A percentile compares a stretch with the other conserved stretches of the same genome.
Conservation (phyloP, 1,140 invertebrate species). For the Drusus annulatus region DNA sequence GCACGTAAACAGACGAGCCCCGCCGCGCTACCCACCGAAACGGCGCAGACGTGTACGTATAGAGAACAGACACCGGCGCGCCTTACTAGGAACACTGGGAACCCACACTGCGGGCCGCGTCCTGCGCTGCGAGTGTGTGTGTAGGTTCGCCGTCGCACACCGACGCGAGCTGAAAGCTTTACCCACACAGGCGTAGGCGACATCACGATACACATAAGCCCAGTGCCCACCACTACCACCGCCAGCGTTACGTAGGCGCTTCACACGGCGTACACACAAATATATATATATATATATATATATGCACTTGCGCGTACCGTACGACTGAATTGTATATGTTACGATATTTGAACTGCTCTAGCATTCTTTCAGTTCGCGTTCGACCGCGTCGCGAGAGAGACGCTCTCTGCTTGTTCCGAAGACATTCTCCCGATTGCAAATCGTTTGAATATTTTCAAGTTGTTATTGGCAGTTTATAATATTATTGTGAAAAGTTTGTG, state of each 20-base stretch:
- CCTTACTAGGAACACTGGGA: conserved; percentile 12
- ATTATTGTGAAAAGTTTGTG: conserved; percentile 23
- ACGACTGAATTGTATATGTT: conserved; percentile 46
- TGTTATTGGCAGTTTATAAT: conserved; percentile 14
- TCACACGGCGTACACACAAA: too few relatives aligned
- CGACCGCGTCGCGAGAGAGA: conserved; percentile 10
- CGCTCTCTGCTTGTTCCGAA: background rate
- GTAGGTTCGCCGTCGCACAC: background rate
- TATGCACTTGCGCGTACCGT: conserved; percentile 51
- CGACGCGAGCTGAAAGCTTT: conserved; percentile 5
- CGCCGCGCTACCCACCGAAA: background rate
- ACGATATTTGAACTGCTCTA: conserved; percentile 38
- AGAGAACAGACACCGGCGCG: conserved; percentile 12
- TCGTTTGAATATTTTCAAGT: conserved; percentile 27
- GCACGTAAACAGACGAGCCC: conserved; percentile 33
- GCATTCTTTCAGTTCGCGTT: conserved; percentile 34
- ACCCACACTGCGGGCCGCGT: too few relatives aligned
- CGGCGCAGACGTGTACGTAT: conserved; percentile 29
- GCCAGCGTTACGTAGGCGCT: conserved; percentile 46
- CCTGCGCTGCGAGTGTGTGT: too few relatives aligned
- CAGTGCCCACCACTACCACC: conserved; percentile 28
- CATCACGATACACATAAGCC: conserved; percentile 10
- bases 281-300: conserved; percentile 49
- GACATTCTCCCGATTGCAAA: background rate
- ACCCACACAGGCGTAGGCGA: conserved; percentile 34